Conservation (phyloP, 1,140 invertebrate genomes). For the Dendrolimus punctatus region DNA sequence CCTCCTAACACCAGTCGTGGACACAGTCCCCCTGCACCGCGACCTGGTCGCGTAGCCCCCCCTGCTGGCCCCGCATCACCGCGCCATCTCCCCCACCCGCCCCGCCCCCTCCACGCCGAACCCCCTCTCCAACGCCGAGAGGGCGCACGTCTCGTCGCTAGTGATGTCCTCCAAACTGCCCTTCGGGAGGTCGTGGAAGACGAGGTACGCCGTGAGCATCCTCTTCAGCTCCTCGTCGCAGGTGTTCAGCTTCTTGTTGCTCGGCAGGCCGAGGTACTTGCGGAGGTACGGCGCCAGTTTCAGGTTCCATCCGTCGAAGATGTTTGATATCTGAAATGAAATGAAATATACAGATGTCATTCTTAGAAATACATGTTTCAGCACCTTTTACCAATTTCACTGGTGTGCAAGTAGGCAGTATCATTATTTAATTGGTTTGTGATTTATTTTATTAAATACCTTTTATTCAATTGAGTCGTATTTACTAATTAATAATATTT, state of each 20-base stretch:
- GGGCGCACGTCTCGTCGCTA: slow-evolving; percentile 1
- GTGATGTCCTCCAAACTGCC: slow-evolving; percentile 45
- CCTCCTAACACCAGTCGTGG: slow-evolving; percentile 31
- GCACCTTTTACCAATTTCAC: no score
- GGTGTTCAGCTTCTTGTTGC: slow-evolving; percentile 27
- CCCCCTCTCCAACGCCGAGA: slow-evolving; percentile 41
- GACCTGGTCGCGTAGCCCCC: slow-evolving; percentile 33
- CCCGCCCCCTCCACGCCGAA: slow-evolving; percentile 39
- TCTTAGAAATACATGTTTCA: no score
- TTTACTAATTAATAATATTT: no score
- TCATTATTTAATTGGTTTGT: no score
- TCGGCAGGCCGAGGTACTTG: slow-evolving; percentile 59
- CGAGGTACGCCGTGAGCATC: slow-evolving; percentile 73
- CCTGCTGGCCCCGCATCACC: slow-evolving; percentile 36
- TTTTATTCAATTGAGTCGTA: no score
- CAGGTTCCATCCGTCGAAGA: slow-evolving; percentile 74
- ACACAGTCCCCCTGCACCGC: slow-evolving; percentile 27
- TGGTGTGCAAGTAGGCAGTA: no score
- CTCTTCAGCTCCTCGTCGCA: slow-evolving; percentile 39
- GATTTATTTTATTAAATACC: no score
- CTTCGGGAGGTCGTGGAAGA: slow-evolving; percentile 75
- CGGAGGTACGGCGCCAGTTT: slow-evolving; percentile 62
- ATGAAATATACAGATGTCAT: no score
- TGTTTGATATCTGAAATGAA: slow-evolving; percentile 30
- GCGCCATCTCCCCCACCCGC: slow-evolving; percentile 45